Evolutionary conservation across 2,888 invertebrate species (phyloP), one percentile per base, ranked within the genome.

Genomic region (Drosophila picticornis): DNA sequence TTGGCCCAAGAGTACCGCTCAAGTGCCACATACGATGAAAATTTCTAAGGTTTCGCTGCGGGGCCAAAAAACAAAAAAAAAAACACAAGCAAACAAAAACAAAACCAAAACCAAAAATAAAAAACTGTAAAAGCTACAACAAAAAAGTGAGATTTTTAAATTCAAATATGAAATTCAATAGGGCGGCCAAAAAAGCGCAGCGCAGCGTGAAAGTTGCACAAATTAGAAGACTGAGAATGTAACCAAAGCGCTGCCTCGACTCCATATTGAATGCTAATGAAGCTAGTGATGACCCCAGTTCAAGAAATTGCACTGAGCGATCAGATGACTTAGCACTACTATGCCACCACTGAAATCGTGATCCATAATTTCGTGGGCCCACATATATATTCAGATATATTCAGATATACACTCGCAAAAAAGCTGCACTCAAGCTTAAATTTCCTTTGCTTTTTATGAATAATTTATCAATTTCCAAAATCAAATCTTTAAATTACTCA

Each of bases 151-250:
- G 57, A 63, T 57, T 58, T 62, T 58, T 55, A 83, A 86, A 72
- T 83, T 81, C 72, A 68, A 76, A 84, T 81, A 87, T 84, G 84
- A 84, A 84, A 84, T 56, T 64, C 72, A 89, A 84, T 84, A 87
- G 84, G 73, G 68, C 75, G 67, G 59, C 76, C 78, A 77, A 84
- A 82, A 72, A 84, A 72, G 62, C 68, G 69, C 84, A 72, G 48
- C 29, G 38, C 75, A 40, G 22, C 72, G 62, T 63, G 60, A 75
- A 71, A 65, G 48, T n/a, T 59, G 46, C 66, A 52, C 27, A 72
- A 59, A 57, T 60, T 73, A 69, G 62, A 58, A 46, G 43, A 25
- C 52, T 31, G 46, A 52, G 56, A 73, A 60, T 67, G 40, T 36
- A 46, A 40, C 59, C 48, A 57, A 61, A 40, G 22, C 22, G 32